phyloP scores from a whole-genome alignment of 2,113 vertebrate genomes.

The Erythrocebus patas region DNA sequence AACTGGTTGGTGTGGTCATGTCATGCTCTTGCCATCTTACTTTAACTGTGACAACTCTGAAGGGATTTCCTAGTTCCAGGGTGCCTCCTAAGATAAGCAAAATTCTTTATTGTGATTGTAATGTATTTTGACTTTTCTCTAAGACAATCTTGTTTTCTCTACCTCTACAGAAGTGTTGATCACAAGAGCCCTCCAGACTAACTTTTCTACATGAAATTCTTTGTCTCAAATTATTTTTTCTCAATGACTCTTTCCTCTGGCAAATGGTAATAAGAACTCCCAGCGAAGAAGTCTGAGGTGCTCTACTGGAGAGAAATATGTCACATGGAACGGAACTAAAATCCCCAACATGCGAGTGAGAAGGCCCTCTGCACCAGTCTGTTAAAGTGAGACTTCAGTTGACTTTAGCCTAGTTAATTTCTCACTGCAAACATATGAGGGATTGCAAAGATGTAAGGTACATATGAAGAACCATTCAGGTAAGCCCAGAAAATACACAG shows the following conservation, averaged over 20 bases:
- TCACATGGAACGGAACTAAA: not conserved
- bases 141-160: not conserved
- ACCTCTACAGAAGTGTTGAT: not conserved
- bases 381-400: not conserved
- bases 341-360: not conserved
- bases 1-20: not conserved
- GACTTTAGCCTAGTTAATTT: not conserved
- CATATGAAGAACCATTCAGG: not conserved
- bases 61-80: not conserved
- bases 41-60: not conserved
- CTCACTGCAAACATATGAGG: not conserved
- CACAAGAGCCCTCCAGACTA: not conserved
- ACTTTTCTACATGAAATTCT: not conserved
- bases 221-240: not conserved
- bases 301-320: not conserved
- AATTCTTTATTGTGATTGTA: not conserved
- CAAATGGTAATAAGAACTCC: not conserved
- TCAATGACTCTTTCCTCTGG: not conserved
- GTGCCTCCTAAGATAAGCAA: not conserved
- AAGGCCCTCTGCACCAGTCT: not conserved
- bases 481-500: not conserved
- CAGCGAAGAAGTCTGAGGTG: not conserved
- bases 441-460: not conserved
- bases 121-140: not conserved
- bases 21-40: not conserved